These are phyloP conservation scores for Mesocentrotus franciscanus DNA, from an alignment of 53 echinoderm and acorn worm genomes.

Conservation along the genomic window DNA sequence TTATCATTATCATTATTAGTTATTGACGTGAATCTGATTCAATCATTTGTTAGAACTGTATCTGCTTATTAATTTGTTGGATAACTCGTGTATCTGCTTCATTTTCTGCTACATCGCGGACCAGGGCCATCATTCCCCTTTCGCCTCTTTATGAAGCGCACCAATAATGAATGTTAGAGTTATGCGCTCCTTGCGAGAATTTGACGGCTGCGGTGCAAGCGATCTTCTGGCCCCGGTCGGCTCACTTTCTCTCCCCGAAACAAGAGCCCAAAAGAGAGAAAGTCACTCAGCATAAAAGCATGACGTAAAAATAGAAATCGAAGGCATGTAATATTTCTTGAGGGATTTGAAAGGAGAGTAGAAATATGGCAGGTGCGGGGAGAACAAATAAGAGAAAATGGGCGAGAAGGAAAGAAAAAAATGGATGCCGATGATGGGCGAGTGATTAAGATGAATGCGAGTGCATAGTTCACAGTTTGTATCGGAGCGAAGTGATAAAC, in stretches of 20 bases:
- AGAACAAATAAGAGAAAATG: conserved; percentile 37
- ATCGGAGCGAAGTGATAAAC: conserved; percentile 12
- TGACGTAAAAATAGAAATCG: conserved; percentile 56
- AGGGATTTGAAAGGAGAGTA: conserved; percentile 54
- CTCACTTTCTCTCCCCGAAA: conserved; percentile 17
- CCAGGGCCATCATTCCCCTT: no score
- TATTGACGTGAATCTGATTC: neutral
- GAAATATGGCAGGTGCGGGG: conserved; percentile 36
- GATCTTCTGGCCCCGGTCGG: conserved; percentile 18
- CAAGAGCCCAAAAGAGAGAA: conserved; percentile 3
- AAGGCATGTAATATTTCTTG: conserved; percentile 58
- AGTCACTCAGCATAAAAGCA: conserved; percentile 54
- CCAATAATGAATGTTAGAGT: conserved; percentile 9
- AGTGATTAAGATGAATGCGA: conserved; percentile 44
- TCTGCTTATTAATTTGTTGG: neutral
- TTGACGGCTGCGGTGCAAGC: conserved; percentile 17
- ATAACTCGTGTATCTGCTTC: neutral
- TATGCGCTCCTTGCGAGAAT: conserved; percentile 1
- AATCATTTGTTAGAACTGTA: neutral
- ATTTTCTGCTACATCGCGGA: neutral
- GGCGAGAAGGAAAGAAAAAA: conserved; percentile 7
- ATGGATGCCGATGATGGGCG: conserved; percentile 5
- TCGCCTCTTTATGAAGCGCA: neutral
- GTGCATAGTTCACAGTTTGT: neutral
- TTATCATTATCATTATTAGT: no score